Base-by-base conservation (phyloP, 2,797 vertebrate genomes). In the Notolabrus celidotus region DNA sequence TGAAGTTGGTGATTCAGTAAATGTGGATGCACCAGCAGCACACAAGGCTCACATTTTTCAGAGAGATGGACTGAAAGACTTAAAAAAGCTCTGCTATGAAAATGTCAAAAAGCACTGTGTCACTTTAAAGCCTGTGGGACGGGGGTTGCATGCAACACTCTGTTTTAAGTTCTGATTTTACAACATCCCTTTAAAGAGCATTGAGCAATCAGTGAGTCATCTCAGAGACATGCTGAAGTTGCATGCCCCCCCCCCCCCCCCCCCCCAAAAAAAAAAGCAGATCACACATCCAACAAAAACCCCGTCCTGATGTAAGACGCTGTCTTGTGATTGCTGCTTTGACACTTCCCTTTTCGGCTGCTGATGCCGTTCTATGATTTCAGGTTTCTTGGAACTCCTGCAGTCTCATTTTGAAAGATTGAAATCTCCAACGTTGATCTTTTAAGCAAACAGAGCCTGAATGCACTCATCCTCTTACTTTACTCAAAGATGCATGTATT, bases 371-470 rank as follows among this genome's bases (percentile, higher is more conserved):
- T 53, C 33, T 16, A 29, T 41, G 57, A 47, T 25, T 23, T 11
- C 0, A 10, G 46, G 16, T 17, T 62, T 38, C 38, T 51, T 19
- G 4, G 42, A 79, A 66, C 33, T 47, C 22, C 20, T 19, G 41
- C n/a, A 14, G 19, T 1, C 10, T 34, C 27, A 57, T 73, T 64
- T 58, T 50, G 55, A 71, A 69, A 77, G 22, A 6, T 3, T 23
- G 2, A 62, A 73, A 38, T 47, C 16, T 65, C 36, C 49, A 22
- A 2, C 0, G 8, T 11, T 19, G 52, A 36, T n/a, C n/a, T n/a
- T n/a, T n/a, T n/a, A n/a, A n/a, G n/a, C n/a, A n/a, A n/a, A n/a
- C n/a, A n/a, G n/a, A n/a, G n/a, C n/a, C n/a, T n/a, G n/a, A n/a
- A n/a, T n/a, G n/a, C n/a, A n/a, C n/a, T n/a, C n/a, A n/a, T n/a